Conservation (phyloP, 1,140 invertebrate species). For the Triops cancriformis region DNA sequence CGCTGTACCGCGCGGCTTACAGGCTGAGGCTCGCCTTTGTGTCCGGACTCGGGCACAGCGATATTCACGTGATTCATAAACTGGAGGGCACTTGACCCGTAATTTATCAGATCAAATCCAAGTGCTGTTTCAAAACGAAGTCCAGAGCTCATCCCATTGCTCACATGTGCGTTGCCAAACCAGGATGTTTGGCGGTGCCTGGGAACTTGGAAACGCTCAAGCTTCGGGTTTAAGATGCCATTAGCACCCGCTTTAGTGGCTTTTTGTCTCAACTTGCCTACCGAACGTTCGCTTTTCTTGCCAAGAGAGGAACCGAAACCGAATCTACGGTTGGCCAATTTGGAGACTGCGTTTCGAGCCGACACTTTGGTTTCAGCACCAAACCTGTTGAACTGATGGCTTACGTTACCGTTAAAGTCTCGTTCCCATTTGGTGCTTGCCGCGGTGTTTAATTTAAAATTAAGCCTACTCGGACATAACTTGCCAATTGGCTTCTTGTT, state of each 20-base stretch:
- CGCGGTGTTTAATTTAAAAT: neutral
- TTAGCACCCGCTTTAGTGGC: neutral
- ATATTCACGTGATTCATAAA: slow-evolving; percentile 23
- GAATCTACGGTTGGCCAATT: neutral
- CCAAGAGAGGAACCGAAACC: neutral
- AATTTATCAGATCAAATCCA: slow-evolving; percentile 14
- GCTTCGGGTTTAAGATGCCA: neutral
- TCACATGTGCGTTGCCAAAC: neutral
- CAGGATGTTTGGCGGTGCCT: neutral
- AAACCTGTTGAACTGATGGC: neutral
- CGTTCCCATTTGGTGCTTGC: neutral
- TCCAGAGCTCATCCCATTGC: neutral
- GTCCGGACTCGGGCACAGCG: neutral
- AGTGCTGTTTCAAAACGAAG: neutral
- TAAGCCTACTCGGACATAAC: neutral
- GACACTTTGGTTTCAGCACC: neutral
- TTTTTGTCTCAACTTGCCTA: slow-evolving; percentile 9
- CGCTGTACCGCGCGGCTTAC: neutral
- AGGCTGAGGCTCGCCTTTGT: slow-evolving; percentile 2
- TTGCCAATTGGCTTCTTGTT: neutral
- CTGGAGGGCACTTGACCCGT: slow-evolving; percentile 7
- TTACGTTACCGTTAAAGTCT: neutral
- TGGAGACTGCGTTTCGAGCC: neutral
- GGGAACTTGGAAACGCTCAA: neutral
- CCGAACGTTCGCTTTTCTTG: neutral